Base-by-base conservation (phyloP, 2,888 invertebrate genomes). In the Drosophila maculinotata region DNA sequence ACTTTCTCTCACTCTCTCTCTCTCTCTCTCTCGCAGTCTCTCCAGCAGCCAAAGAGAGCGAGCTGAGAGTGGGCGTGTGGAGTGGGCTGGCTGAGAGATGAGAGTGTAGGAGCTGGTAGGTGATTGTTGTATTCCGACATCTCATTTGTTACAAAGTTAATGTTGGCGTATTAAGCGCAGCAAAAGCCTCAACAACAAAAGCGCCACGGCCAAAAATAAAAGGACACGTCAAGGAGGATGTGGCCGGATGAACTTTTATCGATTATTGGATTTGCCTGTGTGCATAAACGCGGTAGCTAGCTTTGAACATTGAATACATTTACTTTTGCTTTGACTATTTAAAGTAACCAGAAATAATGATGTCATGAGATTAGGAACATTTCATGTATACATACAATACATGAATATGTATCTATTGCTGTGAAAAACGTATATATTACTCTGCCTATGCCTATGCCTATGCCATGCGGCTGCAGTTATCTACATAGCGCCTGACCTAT, bases 151-250 rank as follows among this genome's bases (percentile, higher is more conserved):
- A 84, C 83, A 87, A 84, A 87, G 83, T 84, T 84, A 84, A 84
- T 84, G 83, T 87, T 86, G 83, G 83, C 83, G 88, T 79, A 87
- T 87, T 84, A 84, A 84, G 87, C 83, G 79, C 85, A 87, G 82
- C 87, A 85, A 83, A 83, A 83, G 83, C 83, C 83, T 79, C 83
- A 71, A 78, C 85, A 83, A 75, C 86, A 85, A 85, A 81, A 82
- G 69, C 74, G 81, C 52, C 62, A 44, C 62, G 38, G 31, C 35
- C 44, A 20, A 47, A 44, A 54, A n/a, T 44, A 28, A 47, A 28
- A 31, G 45, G 53, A 54, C 47, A 54, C 45, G 33, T 38, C 41
- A 60, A 60, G 45, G 45, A 57, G 60, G 33, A 58, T 71, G 76
- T 57, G 71, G 62, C 66, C 25, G 53, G 41, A 62, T 66, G 62